Evolutionary conservation across 2,888 invertebrate species (phyloP).

Genomic region (Polyommatus iphigenia): DNA sequence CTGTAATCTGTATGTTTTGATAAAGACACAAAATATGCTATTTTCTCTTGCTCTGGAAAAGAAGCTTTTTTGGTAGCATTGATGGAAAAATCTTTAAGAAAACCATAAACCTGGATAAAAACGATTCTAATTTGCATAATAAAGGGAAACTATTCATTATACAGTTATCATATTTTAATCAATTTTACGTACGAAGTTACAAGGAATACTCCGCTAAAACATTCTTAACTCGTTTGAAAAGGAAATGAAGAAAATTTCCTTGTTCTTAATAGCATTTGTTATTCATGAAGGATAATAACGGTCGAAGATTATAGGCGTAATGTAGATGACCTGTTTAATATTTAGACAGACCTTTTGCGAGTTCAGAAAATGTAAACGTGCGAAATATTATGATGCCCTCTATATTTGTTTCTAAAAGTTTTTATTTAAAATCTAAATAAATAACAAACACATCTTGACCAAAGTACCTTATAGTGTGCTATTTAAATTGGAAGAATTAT

Average conservation of each 20-base stretch:
- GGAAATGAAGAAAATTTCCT: conserved; percentile 29
- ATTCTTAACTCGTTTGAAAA: conserved; percentile 29
- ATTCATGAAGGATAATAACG: conserved; percentile 27
- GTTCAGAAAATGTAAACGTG: background rate
- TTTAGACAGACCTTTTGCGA: background rate
- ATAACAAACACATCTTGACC: too few species aligned
- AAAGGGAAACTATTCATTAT: background rate
- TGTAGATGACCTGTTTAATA: conserved; percentile 12
- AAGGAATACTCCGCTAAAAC: conserved; percentile 29
- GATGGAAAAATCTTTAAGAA: too few species aligned
- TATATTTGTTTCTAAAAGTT: too few species aligned
- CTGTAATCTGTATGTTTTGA: too few species aligned
- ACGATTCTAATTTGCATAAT: background rate
- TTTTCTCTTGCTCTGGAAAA: too few species aligned
- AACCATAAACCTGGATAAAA: background rate
- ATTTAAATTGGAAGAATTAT: too few species aligned
- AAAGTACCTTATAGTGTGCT: too few species aligned
- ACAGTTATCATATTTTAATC: background rate
- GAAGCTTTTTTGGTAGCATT: too few species aligned
- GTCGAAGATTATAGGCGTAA: conserved; percentile 34
- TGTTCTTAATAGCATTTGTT: conserved; percentile 24
- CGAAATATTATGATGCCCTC: too few species aligned
- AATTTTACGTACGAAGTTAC: conserved; percentile 1
- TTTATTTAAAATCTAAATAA: too few species aligned
- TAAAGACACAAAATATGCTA: too few species aligned